phyloP scores from a whole-genome alignment of 2,888 invertebrate genomes.

The Lepidocyrtinus sp. region DNA sequence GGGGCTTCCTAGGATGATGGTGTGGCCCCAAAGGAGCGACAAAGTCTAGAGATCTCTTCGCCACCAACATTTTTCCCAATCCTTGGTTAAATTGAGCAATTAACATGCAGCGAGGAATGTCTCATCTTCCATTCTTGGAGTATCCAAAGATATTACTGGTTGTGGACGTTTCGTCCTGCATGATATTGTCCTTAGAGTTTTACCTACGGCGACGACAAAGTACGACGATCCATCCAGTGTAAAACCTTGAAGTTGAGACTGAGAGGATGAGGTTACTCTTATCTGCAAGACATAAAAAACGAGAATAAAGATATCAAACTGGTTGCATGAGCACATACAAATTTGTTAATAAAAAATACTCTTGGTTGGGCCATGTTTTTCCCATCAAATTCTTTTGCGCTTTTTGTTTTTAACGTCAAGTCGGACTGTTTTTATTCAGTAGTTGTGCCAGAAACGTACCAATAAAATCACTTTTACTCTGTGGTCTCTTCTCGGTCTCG shows the following conservation, averaged over 20 bases:
- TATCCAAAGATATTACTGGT: background rate
- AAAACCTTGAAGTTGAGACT: background rate
- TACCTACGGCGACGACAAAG: too few relatives aligned
- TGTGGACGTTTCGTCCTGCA: conserved; percentile 1
- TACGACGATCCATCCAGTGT: too few relatives aligned
- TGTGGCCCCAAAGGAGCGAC: background rate
- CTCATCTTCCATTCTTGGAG: conserved; percentile 40
- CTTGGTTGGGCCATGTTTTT: background rate
- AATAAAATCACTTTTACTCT: conserved; percentile 11
- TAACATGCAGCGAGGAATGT: conserved; percentile 41
- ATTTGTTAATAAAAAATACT: too few relatives aligned
- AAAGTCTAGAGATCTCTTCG: background rate
- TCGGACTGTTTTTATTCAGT: conserved; percentile 8
- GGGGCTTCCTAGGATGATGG: background rate
- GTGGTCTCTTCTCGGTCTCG: background rate
- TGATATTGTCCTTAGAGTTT: too few relatives aligned
- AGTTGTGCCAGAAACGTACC: background rate
- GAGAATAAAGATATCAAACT: background rate
- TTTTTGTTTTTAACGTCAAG: conserved; percentile 5
- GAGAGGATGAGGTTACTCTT: background rate
- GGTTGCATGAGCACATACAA: background rate
- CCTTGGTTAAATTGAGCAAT: conserved; percentile 43
- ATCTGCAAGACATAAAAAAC: conserved; percentile 9
- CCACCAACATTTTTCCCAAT: conserved; percentile 12
- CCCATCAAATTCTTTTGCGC: background rate